Base-by-base conservation (phyloP, 53 echinoderm and acorn worm species). In the Antedon mediterranea region DNA sequence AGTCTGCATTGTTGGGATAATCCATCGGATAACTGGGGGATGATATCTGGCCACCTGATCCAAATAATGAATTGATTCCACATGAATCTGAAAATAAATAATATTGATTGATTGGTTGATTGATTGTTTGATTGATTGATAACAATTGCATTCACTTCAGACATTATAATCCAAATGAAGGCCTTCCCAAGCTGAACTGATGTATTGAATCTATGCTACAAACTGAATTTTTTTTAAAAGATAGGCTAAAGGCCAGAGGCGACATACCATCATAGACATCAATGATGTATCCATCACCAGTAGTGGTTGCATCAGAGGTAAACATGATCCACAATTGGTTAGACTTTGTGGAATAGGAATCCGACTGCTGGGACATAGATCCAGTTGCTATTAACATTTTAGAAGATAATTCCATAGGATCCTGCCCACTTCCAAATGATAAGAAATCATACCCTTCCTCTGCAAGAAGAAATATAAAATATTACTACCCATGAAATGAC, bases 1-100 rank as follows among this genome's bases (percentile, higher is more conserved):
- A 93, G 28, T 86, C 82, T 73, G 89, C 72, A 76, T 83, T 79
- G 79, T 93, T 90, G 27, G 83, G 88, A 77, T 93, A 93, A 32
- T 41, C 71, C 34, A 73, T 28, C 7, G 85, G 85, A 77, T 86
- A 91, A 71, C 85, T 85, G 23, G 90, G 90, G 13, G 93, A 93
- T 34, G 73, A 34, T 28, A 93, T 91, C 2, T 72, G 72, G 0
- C 93, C 93, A 6, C 80, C 71, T 0, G 43, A 6, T 15, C 76
- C 81, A 30, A 82, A 88, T 41, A 88, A 43, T 26, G 80, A 23
- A 34, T 79, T 44, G 28, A 84, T 83, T 41, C 83, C 78, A 76
- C 90, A 90, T 41, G 80, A 86, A 71, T 85, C 93, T 93, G 79
- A 2, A 78, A 75, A 31, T 20, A 29, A 75, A 78, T 33, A 8